Base-by-base conservation (phyloP, 2,888 invertebrate species). In the Synanthedon formicaeformis region DNA sequence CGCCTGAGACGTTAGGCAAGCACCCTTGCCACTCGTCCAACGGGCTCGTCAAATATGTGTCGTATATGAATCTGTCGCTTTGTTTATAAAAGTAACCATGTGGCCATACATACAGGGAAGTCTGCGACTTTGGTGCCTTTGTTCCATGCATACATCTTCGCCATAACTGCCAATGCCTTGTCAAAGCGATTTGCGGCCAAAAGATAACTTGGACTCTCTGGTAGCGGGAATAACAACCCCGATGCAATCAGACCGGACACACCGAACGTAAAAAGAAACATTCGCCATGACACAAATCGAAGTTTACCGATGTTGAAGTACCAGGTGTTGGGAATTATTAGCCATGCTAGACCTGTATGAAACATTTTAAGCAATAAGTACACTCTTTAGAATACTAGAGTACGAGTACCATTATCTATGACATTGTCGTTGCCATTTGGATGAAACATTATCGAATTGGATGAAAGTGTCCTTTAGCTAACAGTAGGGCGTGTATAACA, bases 171-270 rank as follows among this genome's bases (percentile, higher is more conserved):
- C 45, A 94, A 60, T 0, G 94, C 92, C 53, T 88, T 85, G 0
- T 89, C 86, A 0, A 89, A 81, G 41, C 89, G 88, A 1, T 91
- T 91, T 51, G 91, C 89, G 1, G 92, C 88, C 11, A 93, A 79
- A 49, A 92, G 75, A 68, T 91, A 95, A 64, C 93, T 91, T 0
- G 95, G 95, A 56, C 93, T 95, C 71, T 95, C 95, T 0, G 95
- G 95, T 54, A 92, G 77, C 49, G 79, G 74, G 2, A 88, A 65
- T 3, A 92, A 75, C 4, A 90, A 86, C 0, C 89, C 51, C 0
- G 92, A 89, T 0, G 92, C 91, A 0, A 90, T 57, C 4, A 93
- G 57, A 41, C 91, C 91, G 0, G 94, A 91, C 0, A 91, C 61
- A 2, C 91, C 90, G 73, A 94, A 90, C 0, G 90, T 67, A 56